Conservation (phyloP, 2,888 invertebrate species). For the Crepidodera aurea region DNA sequence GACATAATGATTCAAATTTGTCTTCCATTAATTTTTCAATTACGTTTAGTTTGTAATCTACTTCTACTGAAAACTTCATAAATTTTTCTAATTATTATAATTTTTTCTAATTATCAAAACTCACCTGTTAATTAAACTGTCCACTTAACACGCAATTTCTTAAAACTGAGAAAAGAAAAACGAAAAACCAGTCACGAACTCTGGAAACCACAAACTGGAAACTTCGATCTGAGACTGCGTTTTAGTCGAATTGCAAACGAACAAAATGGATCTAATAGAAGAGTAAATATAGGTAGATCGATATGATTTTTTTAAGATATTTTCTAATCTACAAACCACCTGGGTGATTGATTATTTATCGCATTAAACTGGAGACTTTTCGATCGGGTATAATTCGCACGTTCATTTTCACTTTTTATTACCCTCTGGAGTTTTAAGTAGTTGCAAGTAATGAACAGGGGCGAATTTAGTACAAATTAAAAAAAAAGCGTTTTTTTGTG, state of each 20-base stretch:
- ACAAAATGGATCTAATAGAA: neutral
- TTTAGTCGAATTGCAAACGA: neutral
- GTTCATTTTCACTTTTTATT: neutral
- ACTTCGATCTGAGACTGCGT: conserved; percentile 1
- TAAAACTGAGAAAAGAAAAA: neutral
- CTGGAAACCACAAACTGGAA: neutral
- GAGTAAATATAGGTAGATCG: conserved; percentile 13
- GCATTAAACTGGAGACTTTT: neutral
- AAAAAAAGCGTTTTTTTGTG: no score
- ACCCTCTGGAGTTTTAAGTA: neutral
- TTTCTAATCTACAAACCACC: neutral
- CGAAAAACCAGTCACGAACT: neutral
- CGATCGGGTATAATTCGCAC: neutral
- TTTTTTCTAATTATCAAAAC: neutral
- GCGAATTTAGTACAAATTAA: neutral
- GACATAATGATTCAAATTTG: neutral
- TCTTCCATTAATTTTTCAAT: neutral
- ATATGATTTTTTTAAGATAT: conserved; percentile 3
- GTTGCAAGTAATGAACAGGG: neutral
- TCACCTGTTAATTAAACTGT: neutral
- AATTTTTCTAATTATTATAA: neutral
- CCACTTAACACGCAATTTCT: neutral
- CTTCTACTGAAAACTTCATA: neutral
- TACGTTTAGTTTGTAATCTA: neutral
- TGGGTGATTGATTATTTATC: neutral